Base-by-base conservation (phyloP, 1,140 invertebrate species). In the Drosophila gunungcola region DNA sequence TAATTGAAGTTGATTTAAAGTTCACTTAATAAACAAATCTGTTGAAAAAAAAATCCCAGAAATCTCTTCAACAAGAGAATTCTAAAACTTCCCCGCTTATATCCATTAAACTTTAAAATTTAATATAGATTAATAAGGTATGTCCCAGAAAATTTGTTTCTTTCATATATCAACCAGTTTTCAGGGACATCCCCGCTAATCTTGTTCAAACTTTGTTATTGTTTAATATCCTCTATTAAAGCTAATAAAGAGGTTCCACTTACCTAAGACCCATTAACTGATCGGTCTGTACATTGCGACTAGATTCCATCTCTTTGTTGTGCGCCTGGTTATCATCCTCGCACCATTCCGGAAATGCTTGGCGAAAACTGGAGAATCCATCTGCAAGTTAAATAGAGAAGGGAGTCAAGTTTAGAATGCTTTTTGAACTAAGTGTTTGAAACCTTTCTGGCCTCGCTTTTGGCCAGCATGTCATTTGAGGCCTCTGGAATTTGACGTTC, bases 341-440 rank as follows among this genome's bases (percentile, higher is more conserved):
- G 90, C 97, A 98, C 96, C 97, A 98, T 92, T 98, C 97, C 29
- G 97, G 97, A 93, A 96, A 98, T 46, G 95, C 94, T 72, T 95
- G 94, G 77, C 95, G 95, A 93, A 98, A 98, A 86, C 95, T 94
- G 60, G 94, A 93, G 85, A 97, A 97, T 57, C 97, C 97, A 93
- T 97, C 97, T 98, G 94, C 25, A 94, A 95, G 36, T 49, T 38
- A 53, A 2, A 51, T 6, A n/a, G 7, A 46, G 2, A 53, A 6
- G 38, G 13, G 5, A 39, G n/a, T 61, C 67, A 75, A 82, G 48
- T 70, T 72, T 64, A 79, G 62, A 62, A 78, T 78, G 63, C 79
- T 78, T 69, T 82, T 82, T 79, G 74, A 78, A 62, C 60, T 60
- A 42, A 51, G 73, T 46, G 72, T 29, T 29, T 11, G n/a, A 48